Conservation (phyloP, 2,797 vertebrate species). For the Aphelocoma californica region DNA sequence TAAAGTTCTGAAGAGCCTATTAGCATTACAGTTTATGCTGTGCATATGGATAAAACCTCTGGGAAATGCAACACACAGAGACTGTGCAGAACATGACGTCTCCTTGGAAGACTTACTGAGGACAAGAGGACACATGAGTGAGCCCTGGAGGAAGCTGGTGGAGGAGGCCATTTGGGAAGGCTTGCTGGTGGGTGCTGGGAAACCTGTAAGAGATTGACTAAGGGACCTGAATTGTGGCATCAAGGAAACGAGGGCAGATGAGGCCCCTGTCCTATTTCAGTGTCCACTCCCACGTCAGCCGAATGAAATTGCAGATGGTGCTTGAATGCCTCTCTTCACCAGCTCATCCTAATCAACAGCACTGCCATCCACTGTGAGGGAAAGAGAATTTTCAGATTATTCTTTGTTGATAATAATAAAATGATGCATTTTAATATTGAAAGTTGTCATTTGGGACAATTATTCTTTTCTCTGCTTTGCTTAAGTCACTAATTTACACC, state of each 20-base stretch:
- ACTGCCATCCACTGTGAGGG: not conserved
- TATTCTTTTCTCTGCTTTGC: not conserved
- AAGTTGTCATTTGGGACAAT: not conserved
- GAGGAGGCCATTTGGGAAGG: not conserved
- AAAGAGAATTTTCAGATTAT: not conserved
- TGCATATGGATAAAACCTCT: not conserved
- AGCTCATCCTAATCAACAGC: not conserved
- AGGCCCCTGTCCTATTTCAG: not conserved
- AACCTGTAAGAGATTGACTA: fast-evolving
- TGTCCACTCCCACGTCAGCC: not conserved
- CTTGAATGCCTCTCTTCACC: not conserved
- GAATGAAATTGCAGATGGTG: not conserved
- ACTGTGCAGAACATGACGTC: not conserved
- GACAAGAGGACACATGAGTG: fast-evolving
- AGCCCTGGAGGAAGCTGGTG: not conserved
- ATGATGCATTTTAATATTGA: not conserved
- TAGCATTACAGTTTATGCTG: not conserved
- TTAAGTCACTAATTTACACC: conserved; percentile 15
- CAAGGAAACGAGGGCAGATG: not conserved
- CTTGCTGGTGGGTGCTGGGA: not conserved
- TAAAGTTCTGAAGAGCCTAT: not conserved
- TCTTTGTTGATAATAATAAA: not conserved
- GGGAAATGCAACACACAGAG: not conserved
- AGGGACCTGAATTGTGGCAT: not conserved
- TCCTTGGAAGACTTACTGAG: not conserved